phyloP scores from a whole-genome alignment of 2,113 vertebrate species.

The Podarcis muralis region DNA sequence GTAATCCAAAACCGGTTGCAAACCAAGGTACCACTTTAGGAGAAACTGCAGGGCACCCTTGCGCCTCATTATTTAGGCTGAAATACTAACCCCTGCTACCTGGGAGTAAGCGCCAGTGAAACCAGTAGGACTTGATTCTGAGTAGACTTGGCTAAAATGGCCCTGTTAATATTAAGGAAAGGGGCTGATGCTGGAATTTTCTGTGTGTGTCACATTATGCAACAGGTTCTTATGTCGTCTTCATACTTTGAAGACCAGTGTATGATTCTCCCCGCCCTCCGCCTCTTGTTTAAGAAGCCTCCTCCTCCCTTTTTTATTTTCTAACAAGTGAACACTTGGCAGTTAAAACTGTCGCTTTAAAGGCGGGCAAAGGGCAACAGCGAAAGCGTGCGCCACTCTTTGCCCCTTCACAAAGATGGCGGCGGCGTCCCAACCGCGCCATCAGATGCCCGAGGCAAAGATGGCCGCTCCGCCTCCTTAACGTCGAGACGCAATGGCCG shows the following conservation, averaged over 20 bases:
- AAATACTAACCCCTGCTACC: too few species aligned
- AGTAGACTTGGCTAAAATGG: too few species aligned
- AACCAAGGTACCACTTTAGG: too few species aligned
- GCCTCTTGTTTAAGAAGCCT: neutral
- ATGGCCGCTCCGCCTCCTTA: neutral
- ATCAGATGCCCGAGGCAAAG: neutral
- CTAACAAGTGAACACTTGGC: neutral
- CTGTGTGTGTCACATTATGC: neutral
- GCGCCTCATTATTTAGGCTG: too few species aligned
- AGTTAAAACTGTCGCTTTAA: conserved; percentile 9
- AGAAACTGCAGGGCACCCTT: too few species aligned
- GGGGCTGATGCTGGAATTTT: neutral
- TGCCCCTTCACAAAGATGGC: conserved; percentile 17
- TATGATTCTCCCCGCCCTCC: neutral
- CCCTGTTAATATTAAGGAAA: too few species aligned
- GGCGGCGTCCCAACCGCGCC: neutral
- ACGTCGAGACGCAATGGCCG: too few species aligned
- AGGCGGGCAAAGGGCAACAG: too few species aligned
- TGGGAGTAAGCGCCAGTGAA: too few species aligned
- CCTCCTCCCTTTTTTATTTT: neutral
- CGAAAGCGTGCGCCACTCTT: neutral
- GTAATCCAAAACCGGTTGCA: too few species aligned
- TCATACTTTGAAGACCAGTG: neutral
- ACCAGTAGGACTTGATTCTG: too few species aligned
- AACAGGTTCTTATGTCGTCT: neutral